A percentile compares a stretch with the other conserved stretches of the same genome.
These are phyloP conservation scores for Haliclona indistincta DNA, from an alignment of 37 sponge, comb jelly and placozoan genomes.

Conservation along the genomic window DNA sequence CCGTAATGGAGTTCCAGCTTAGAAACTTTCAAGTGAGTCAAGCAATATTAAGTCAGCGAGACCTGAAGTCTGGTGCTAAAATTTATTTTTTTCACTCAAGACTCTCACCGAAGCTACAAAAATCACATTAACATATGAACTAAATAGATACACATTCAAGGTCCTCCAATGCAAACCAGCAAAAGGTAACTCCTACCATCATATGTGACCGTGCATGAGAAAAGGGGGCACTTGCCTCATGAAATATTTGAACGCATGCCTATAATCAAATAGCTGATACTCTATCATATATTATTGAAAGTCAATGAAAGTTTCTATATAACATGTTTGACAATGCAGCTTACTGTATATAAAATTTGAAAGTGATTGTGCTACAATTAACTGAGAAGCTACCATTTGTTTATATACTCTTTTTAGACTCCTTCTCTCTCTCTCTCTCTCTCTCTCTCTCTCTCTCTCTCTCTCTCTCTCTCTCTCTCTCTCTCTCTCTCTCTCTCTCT, in stretches of 20 bases:
- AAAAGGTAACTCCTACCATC: conserved; percentile 29
- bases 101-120: conserved; percentile 73
- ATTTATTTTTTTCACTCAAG: conserved; percentile 5
- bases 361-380: no score
- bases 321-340: background rate
- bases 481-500: no score
- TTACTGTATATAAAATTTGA: background rate
- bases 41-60: no score
- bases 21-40: conserved; percentile 59
- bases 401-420: no score
- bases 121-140: conserved; percentile 63
- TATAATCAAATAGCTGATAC: background rate
- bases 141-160: conserved; percentile 67
- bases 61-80: no score
- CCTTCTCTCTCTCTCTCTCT: no score
- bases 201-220: background rate
- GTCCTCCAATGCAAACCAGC: conserved; percentile 66
- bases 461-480: no score
- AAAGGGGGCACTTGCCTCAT: no score
- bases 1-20: conserved; percentile 68
- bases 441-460: no score
- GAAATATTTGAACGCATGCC: no score
- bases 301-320: background rate
- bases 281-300: no score
- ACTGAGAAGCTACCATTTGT: no score